phyloP scores from a whole-genome alignment of 2,113 vertebrate genomes.

The Desmodus rotundus region DNA sequence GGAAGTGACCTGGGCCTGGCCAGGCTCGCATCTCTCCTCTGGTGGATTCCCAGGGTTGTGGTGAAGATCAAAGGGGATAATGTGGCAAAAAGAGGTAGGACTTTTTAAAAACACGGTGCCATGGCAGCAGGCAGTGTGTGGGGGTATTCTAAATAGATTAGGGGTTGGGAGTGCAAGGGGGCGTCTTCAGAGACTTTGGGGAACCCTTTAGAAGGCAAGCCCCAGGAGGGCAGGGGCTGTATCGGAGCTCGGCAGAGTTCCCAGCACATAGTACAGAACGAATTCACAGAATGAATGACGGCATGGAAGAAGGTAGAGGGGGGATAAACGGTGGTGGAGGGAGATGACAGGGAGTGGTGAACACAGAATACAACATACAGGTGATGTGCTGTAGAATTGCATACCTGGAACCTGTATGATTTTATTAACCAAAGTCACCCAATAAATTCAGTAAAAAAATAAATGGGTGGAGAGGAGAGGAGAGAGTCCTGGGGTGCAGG shows the following conservation, averaged over 20 bases:
- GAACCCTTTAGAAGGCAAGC: neutral
- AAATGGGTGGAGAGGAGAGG: neutral
- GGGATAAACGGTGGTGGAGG: too few species aligned
- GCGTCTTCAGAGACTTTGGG: neutral
- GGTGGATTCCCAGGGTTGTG: neutral
- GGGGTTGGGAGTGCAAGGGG: neutral
- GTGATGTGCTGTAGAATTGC: too few species aligned
- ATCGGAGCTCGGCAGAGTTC: neutral
- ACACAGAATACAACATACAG: too few species aligned
- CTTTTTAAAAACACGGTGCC: neutral
- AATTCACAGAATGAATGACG: neutral
- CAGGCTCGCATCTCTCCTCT: neutral
- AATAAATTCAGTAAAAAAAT: too few species aligned
- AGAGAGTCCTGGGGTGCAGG: neutral
- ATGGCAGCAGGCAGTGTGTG: fast-evolving
- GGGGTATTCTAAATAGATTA: too few species aligned
- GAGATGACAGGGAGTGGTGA: too few species aligned
- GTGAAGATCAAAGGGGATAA: neutral
- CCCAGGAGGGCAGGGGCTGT: neutral
- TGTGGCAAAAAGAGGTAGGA: neutral
- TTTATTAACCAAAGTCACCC: too few species aligned
- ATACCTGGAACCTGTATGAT: too few species aligned
- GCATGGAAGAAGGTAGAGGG: too few species aligned
- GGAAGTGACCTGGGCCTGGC: too few species aligned
- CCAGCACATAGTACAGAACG: neutral